These are phyloP conservation scores for Fopius arisanus DNA, from an alignment of 1,140 invertebrate species.

Conservation along the genomic window DNA sequence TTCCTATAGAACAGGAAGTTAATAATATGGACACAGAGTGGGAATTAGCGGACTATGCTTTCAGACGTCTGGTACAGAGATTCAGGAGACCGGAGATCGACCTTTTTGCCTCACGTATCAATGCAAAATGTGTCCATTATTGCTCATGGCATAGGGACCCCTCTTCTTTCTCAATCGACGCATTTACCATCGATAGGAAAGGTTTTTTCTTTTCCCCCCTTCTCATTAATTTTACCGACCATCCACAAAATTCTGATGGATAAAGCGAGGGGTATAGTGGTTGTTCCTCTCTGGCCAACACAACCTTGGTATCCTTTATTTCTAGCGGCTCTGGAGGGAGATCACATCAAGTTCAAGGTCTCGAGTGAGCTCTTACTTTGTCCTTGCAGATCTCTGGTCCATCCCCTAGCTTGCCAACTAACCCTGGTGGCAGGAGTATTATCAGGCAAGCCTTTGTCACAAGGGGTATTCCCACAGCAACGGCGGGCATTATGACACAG, in stretches of 20 bases:
- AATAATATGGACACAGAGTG: conserved; percentile 20
- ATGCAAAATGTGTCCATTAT: conserved; percentile 41
- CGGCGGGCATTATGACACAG: background rate
- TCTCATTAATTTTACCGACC: conserved; percentile 29
- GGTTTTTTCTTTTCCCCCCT: conserved; percentile 35
- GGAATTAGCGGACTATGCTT: conserved; percentile 17
- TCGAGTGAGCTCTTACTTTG: conserved; percentile 35
- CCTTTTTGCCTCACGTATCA: conserved; percentile 41
- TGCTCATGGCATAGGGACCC: conserved; percentile 43
- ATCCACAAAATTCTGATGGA: conserved; percentile 25
- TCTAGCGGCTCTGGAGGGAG: conserved; percentile 17
- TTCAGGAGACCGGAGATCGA: conserved; percentile 35
- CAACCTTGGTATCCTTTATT: conserved; percentile 33
- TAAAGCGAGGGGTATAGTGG: conserved; percentile 37
- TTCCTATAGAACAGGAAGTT: no score
- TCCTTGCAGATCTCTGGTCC: conserved; percentile 31
- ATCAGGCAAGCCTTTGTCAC: conserved; percentile 10
- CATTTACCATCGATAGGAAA: conserved; percentile 24
- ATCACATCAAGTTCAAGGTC: conserved; percentile 20
- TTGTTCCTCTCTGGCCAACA: conserved; percentile 39
- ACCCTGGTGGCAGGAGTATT: conserved; percentile 36
- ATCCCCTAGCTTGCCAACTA: conserved; percentile 39
- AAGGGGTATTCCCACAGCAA: background rate
- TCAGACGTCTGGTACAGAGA: background rate
- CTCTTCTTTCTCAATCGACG: conserved; percentile 23